A percentile compares a stretch with the other conserved stretches of the same genome.
These are phyloP conservation scores for Sminthurides bifidus DNA, from an alignment of 1,140 invertebrate genomes.

Conservation along the genomic window DNA sequence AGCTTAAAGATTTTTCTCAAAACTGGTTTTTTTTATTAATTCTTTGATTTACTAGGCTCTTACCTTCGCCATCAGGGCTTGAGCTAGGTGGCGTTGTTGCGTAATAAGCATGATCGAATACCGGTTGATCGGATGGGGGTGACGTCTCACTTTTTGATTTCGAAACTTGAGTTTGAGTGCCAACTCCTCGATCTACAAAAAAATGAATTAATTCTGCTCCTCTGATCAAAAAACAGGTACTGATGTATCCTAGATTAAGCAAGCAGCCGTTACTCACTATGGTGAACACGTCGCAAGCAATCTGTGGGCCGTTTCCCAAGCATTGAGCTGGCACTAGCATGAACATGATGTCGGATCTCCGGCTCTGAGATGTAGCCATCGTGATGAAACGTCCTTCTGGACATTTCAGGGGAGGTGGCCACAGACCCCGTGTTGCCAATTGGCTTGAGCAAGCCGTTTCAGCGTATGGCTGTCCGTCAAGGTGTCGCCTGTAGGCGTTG, in stretches of 20 bases:
- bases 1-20: no score
- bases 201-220: not conserved
- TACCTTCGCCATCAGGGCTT: slow-evolving; percentile 40
- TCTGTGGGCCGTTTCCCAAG: slow-evolving; percentile 17
- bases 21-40: no score
- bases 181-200: slow-evolving; percentile 28
- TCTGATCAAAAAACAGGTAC: not conserved
- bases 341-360: slow-evolving; percentile 27
- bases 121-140: slow-evolving; percentile 77
- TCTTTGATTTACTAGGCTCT: no score
- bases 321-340: slow-evolving; percentile 36
- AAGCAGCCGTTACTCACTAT: no score
- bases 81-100: slow-evolving; percentile 75
- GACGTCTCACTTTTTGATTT: slow-evolving; percentile 54
- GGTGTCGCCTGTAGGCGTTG: slow-evolving; percentile 33
- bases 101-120: slow-evolving; percentile 88
- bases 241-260: no score
- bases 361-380: slow-evolving; percentile 31
- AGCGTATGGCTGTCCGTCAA: slow-evolving; percentile 65
- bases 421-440: slow-evolving; percentile 65
- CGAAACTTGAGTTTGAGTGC: slow-evolving; percentile 27
- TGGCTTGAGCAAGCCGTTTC: slow-evolving; percentile 84
- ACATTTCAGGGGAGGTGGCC: slow-evolving; percentile 77
- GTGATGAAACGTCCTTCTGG: slow-evolving; percentile 46
- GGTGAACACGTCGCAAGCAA: slow-evolving; percentile 25